Percentiles rank a stretch among this genome's conserved stretches.
Evolutionary conservation across 1,140 invertebrate species (phyloP).

Genomic region (Drosophila insularis): DNA sequence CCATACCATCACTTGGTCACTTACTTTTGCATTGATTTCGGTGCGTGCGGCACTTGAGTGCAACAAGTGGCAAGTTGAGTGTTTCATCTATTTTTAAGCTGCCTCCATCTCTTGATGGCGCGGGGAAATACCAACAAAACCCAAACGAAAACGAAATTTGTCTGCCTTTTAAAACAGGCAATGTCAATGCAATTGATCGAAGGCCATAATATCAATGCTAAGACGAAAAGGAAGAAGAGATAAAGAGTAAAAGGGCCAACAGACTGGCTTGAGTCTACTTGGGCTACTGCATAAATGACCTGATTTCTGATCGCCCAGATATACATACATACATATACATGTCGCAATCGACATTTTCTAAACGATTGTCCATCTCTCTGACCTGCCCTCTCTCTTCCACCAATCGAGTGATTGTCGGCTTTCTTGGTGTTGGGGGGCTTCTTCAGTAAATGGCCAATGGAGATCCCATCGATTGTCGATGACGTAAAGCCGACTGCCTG

Average conservation of each 20-base stretch:
- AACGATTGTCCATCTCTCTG: neutral
- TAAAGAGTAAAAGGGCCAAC: conserved; percentile 15
- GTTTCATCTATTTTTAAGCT: conserved; percentile 65
- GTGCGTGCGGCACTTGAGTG: conserved; percentile 67
- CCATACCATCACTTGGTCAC: conserved; percentile 9
- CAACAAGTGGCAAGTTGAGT: conserved; percentile 75
- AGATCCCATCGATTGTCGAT: conserved; percentile 41
- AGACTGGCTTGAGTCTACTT: conserved; percentile 33
- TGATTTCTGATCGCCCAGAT: conserved; percentile 41
- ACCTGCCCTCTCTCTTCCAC: conserved; percentile 3
- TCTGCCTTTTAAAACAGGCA: conserved; percentile 16
- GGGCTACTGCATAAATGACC: conserved; percentile 73
- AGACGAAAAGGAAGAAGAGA: conserved; percentile 16
- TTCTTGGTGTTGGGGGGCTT: conserved; percentile 37
- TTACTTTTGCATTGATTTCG: conserved; percentile 33
- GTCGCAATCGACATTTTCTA: conserved; percentile 40
- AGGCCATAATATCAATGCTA: conserved; percentile 68
- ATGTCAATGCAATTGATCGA: conserved; percentile 45
- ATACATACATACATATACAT: neutral
- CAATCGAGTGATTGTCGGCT: conserved; percentile 9
- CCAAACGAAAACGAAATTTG: neutral
- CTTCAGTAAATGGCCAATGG: conserved; percentile 45
- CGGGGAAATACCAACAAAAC: conserved; percentile 46
- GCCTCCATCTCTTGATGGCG: conserved; percentile 15
- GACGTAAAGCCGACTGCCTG: conserved; percentile 70